phyloP scores from a whole-genome alignment of 2,797 vertebrate genomes.

The Melopsittacus undulatus region DNA sequence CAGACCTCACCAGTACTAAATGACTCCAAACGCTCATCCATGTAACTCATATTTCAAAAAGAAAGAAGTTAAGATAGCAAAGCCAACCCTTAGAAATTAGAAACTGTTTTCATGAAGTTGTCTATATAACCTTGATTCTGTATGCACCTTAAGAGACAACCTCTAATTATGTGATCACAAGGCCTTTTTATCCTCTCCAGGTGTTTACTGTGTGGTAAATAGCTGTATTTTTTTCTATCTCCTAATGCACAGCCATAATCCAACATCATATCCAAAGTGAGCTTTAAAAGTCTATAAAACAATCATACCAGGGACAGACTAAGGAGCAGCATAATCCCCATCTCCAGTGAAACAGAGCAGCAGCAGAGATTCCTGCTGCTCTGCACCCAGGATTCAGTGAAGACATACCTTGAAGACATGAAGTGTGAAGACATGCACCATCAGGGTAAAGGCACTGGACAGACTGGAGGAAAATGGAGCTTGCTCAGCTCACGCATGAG shows the following conservation, averaged over 20 bases:
- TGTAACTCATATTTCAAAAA: background rate
- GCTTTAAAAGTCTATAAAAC: background rate
- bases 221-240: background rate
- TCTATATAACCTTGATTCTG: background rate
- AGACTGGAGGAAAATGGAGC: background rate
- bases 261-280: background rate
- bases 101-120: background rate
- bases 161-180: background rate
- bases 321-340: background rate
- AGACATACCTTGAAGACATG: background rate
- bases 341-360: background rate
- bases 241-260: background rate
- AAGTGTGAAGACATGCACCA: background rate
- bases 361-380: background rate
- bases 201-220: background rate
- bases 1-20: background rate
- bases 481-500: background rate
- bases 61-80: background rate
- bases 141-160: background rate
- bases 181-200: background rate
- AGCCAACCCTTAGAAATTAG: background rate
- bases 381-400: background rate
- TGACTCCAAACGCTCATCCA: background rate
- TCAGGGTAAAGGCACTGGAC: background rate
- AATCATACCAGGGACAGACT: background rate